phyloP scores from a whole-genome alignment of 2,113 vertebrate species.

The Acanthochromis polyacanthus region DNA sequence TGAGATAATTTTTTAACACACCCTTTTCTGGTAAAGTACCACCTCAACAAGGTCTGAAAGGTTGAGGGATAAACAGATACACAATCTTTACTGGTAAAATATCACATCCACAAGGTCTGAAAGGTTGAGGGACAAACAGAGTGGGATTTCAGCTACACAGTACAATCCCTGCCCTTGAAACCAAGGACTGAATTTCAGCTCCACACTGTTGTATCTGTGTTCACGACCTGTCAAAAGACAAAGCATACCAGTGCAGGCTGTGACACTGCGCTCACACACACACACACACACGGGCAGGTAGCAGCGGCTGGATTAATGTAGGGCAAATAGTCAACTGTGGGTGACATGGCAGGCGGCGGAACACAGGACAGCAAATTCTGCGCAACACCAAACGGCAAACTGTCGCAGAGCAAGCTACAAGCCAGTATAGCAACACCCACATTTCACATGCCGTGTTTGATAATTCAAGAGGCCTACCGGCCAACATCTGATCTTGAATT shows the following conservation, averaged over 20 bases:
- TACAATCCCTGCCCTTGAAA: slow-evolving; percentile 71
- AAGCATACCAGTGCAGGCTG: slow-evolving; percentile 42
- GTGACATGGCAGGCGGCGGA: slow-evolving; percentile 63
- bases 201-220: slow-evolving; percentile 36
- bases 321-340: slow-evolving; percentile 68
- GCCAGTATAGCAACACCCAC: slow-evolving; percentile 31
- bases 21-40: slow-evolving; percentile 21
- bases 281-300: slow-evolving; percentile 34
- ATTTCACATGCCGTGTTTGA: slow-evolving; percentile 29
- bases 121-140: slow-evolving; percentile 23
- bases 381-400: slow-evolving; percentile 45
- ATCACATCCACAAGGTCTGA: slow-evolving; percentile 37
- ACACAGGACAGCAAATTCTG: slow-evolving; percentile 60
- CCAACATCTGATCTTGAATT: not conserved
- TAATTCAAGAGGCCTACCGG: not conserved
- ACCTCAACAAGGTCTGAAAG: slow-evolving; percentile 31
- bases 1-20: slow-evolving; percentile 5
- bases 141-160: slow-evolving; percentile 35
- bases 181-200: slow-evolving; percentile 36
- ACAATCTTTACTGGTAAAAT: slow-evolving; percentile 8
- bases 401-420: slow-evolving; percentile 46
- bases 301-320: slow-evolving; percentile 51
- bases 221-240: slow-evolving; percentile 51
- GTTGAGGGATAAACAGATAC: slow-evolving; percentile 21
- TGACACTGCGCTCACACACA: slow-evolving; percentile 25